Evolutionary conservation across 1,140 invertebrate genomes (phyloP).

Genomic region (Ostrea edulis): DNA sequence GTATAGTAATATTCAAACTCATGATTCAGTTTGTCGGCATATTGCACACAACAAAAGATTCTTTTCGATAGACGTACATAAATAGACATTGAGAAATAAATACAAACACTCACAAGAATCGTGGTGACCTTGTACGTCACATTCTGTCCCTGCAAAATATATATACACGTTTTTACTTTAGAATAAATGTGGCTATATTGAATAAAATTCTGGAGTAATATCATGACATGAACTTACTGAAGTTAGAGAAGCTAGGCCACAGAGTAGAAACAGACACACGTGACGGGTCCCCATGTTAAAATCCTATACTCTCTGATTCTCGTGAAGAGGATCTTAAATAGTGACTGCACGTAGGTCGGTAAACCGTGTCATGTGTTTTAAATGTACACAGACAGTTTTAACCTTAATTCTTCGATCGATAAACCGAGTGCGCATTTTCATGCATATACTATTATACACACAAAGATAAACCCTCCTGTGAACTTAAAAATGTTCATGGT

Average conservation of each 20-base stretch:
- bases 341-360: background rate
- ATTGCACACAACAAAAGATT: background rate
- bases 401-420: slow-evolving; percentile 29
- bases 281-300: background rate
- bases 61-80: background rate
- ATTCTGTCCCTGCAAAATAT: background rate
- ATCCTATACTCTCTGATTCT: background rate
- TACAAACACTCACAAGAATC: background rate
- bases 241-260: background rate
- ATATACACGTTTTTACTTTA: background rate
- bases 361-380: background rate
- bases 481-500: too few species aligned
- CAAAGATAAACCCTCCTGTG: background rate
- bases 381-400: slow-evolving; percentile 34
- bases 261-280: background rate
- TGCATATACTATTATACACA: background rate
- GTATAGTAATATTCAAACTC: background rate
- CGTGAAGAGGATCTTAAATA: background rate
- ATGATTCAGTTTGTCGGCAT: background rate
- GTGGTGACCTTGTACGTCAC: slow-evolving; percentile 7
- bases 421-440: background rate
- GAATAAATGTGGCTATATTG: background rate
- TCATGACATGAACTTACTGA: background rate
- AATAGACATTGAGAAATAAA: background rate
- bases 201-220: background rate